Conservation (phyloP, 2,797 vertebrate genomes). For the Myiotriccus ornatus region DNA sequence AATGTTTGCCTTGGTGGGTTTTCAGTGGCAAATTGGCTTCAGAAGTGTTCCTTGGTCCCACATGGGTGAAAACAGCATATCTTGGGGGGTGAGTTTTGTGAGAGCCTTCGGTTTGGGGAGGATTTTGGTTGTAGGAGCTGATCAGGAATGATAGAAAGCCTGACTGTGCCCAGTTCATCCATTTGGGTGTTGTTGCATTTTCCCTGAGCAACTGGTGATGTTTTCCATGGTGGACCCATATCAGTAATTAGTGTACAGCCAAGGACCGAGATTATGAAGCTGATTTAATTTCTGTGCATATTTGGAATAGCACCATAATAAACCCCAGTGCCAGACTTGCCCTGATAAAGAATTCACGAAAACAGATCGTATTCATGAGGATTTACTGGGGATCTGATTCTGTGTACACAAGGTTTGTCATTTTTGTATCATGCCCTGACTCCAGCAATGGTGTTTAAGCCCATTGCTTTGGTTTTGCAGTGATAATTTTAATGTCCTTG, state of each 20-base stretch:
- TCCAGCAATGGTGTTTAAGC: not conserved
- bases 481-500: not conserved
- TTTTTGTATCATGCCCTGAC: rapidly evolving
- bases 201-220: not conserved
- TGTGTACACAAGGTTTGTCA: not conserved
- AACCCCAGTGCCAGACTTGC: not conserved
- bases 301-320: not conserved
- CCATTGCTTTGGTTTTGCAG: not conserved
- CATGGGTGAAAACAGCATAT: not conserved
- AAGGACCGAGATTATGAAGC: not conserved
- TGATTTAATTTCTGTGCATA: not conserved
- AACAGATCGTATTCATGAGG: not conserved
- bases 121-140: not conserved
- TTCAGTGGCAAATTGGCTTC: not conserved
- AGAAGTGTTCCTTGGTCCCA: not conserved
- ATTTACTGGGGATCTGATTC: not conserved
- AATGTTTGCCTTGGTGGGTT: not conserved
- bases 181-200: not conserved
- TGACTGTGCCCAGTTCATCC: not conserved
- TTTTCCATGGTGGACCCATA: not conserved
- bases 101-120: rapidly evolving
- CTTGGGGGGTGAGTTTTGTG: not conserved
- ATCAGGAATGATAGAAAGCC: not conserved
- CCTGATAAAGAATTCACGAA: not conserved
- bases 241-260: not conserved